A percentile compares a stretch with the other conserved stretches of the same genome.
Evolutionary conservation across 2,113 vertebrate species (phyloP).

Genomic region (Vulpes lagopus): DNA sequence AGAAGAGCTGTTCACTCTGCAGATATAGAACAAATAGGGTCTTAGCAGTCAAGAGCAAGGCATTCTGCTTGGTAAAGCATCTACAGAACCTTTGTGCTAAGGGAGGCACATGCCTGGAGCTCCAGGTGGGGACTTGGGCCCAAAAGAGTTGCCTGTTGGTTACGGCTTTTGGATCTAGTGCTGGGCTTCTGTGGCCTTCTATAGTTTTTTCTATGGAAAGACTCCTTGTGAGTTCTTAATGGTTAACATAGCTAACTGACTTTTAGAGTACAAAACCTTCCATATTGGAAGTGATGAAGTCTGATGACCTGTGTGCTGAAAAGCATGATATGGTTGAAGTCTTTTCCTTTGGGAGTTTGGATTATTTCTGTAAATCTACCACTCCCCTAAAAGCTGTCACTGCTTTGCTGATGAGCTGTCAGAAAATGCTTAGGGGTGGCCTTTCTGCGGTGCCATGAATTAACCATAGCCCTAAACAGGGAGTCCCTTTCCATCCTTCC

Average conservation of each 20-base stretch:
- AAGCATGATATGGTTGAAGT: slow-evolving; percentile 41
- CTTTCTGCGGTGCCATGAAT: slow-evolving; percentile 10
- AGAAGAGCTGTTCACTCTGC: slow-evolving; percentile 8
- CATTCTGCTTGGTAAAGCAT: background rate
- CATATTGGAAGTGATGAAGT: slow-evolving; percentile 52
- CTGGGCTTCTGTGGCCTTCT: background rate
- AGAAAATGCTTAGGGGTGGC: slow-evolving; percentile 56
- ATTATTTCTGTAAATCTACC: slow-evolving; percentile 67
- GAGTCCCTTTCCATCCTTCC: background rate
- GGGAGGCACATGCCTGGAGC: background rate
- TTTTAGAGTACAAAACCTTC: slow-evolving; percentile 62
- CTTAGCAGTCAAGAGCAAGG: background rate
- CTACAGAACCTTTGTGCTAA: background rate
- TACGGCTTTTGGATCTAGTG: background rate
- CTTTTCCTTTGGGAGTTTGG: slow-evolving; percentile 5
- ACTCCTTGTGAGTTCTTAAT: slow-evolving; percentile 50
- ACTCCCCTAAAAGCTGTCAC: slow-evolving; percentile 34
- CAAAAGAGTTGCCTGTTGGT: background rate
- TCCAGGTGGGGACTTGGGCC: background rate
- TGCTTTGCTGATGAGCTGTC: slow-evolving; percentile 29
- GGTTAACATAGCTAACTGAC: slow-evolving; percentile 16
- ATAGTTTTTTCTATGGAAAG: slow-evolving; percentile 37
- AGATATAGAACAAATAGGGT: background rate
- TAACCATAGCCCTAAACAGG: slow-evolving; percentile 1
- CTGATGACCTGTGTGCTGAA: background rate